These are phyloP conservation scores for Varanus salvator DNA, from an alignment of 2,113 vertebrate genomes.

Conservation along the genomic window DNA sequence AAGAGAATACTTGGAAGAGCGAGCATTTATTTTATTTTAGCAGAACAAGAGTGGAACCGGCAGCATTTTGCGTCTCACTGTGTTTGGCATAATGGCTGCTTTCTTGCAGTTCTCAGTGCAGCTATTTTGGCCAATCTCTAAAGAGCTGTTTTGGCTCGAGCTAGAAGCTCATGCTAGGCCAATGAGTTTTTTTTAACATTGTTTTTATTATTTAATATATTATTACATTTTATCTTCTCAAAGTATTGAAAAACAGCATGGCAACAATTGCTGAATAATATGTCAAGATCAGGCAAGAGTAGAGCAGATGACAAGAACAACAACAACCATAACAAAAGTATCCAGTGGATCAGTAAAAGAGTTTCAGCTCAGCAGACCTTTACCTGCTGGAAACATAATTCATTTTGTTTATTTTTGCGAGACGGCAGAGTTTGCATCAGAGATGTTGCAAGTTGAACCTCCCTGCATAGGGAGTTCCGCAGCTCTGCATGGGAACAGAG, in stretches of 20 bases:
- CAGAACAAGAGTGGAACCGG: constrained; percentile 20
- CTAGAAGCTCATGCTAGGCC: neutral
- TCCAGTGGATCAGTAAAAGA: neutral
- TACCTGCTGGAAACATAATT: neutral
- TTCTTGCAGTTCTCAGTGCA: neutral
- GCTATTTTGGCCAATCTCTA: neutral
- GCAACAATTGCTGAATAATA: neutral
- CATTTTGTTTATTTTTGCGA: neutral
- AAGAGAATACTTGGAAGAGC: constrained; percentile 30
- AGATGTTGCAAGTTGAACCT: neutral
- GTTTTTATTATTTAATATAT: neutral
- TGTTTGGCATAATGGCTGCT: neutral
- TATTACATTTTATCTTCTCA: neutral
- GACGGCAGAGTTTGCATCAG: neutral
- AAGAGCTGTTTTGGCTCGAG: neutral
- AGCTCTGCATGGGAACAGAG: neutral
- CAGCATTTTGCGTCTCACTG: neutral
- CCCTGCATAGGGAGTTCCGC: neutral
- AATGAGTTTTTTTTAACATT: neutral
- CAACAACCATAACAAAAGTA: neutral
- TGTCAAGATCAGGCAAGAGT: neutral
- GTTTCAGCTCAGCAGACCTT: neutral
- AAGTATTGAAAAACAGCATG: neutral
- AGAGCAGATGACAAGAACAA: neutral
- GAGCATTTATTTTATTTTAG: neutral